Evolutionary conservation across 2,113 vertebrate species (phyloP), one percentile per base, ranked within the genome.

Genomic region (Eupsittula cactorum): DNA sequence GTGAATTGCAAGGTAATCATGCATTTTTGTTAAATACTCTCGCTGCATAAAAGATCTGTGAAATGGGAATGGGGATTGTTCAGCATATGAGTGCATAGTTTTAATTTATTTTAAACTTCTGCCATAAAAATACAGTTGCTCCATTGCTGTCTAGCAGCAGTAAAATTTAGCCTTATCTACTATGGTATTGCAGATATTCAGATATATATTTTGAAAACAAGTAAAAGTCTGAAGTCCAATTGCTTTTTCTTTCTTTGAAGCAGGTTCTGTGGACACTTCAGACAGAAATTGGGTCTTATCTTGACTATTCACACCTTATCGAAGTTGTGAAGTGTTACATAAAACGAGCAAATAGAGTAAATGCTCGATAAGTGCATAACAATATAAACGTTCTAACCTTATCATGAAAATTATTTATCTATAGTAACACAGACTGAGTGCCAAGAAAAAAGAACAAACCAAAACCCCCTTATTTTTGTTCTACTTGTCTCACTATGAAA

Each of bases 261-360:
- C 35, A 52, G 47, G 44, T 94, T 95, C 67, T 88, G 57, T 5
- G 52, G 77, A 75, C 65, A 87, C 86, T 90, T 96, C 77, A 93
- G 68, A 94, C 21, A 92, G 57, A 92, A 96, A 78, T 10, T 62
- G n/a, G 35, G 80, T 69, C 92, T 96, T 95, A 96, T 95, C 93
- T 96, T 92, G 93, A 94, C 94, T 81, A 96, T 78, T 93, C 82
- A 84, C n/a, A 91, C 77, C 86, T 96, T 95, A 95, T 90, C 90
- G 76, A 91, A 86, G 55, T 88, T 95, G 20, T 93, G 83, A 95
- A 95, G 73, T 94, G 42, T 82, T 95, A 95, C 29, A 64, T 31
- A 84, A 93, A 93, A 93, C 78, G 64, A 95, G 69, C 27, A 88
- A 92, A 77, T 63, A 37, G 52, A 92, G 79, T 63, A 92, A 94